These are phyloP conservation scores for Sebastes melanostomus DNA, from an alignment of 2,797 vertebrate species.

Conservation along the genomic window DNA sequence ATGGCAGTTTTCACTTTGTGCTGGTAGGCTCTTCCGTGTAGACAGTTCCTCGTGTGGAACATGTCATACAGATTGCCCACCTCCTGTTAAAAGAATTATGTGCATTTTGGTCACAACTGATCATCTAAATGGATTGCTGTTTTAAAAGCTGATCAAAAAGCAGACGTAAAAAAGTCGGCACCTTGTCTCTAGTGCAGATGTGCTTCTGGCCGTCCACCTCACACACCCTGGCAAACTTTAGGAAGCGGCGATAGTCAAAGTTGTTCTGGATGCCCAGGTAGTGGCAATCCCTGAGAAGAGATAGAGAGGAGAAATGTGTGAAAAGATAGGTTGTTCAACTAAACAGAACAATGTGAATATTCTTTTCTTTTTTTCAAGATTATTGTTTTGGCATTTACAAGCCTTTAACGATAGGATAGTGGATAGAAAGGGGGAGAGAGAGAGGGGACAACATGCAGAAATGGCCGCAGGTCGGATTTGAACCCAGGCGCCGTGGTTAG, in stretches of 20 bases:
- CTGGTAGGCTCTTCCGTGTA: constrained; percentile 95
- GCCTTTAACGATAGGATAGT: too few species aligned
- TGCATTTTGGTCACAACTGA: neutral
- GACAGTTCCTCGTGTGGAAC: constrained; percentile 92
- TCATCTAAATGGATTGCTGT: neutral
- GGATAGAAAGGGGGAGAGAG: too few species aligned
- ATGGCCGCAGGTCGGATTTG: too few species aligned
- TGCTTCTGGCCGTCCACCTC: constrained; percentile 83
- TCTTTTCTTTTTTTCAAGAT: too few species aligned
- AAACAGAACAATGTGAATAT: neutral
- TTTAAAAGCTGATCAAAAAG: neutral
- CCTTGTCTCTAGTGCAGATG: constrained; percentile 96
- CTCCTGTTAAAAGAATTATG: constrained; percentile 81
- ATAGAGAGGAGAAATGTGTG: neutral
- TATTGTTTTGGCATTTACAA: too few species aligned
- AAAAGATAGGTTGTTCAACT: neutral
- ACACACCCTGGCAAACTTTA: constrained; percentile 92
- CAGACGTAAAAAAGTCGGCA: constrained; percentile 46
- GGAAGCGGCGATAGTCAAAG: constrained; percentile 91
- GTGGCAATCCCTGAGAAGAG: constrained; percentile 88
- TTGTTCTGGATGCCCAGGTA: constrained; percentile 96
- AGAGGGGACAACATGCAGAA: too few species aligned
- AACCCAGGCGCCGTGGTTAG: too few species aligned
- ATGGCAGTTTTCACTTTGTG: constrained; percentile 93
- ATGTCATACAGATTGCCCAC: constrained; percentile 94